Conservation (phyloP, 2,113 vertebrate genomes). For the Oryzias javanicus region DNA sequence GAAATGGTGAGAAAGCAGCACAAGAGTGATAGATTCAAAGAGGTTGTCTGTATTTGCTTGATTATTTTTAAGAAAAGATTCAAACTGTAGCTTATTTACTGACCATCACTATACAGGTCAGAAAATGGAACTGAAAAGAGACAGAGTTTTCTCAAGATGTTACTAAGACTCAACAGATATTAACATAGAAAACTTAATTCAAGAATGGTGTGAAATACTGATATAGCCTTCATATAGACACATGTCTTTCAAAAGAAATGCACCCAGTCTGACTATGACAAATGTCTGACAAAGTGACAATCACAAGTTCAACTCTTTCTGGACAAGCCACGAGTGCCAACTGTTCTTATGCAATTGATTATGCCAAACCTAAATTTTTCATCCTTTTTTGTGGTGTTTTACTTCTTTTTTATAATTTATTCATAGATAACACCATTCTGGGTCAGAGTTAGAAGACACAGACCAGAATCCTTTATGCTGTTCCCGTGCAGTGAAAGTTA, state of each 20-base stretch:
- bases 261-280: constrained; percentile 34
- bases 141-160: constrained; percentile 11
- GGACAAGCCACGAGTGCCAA: constrained; percentile 34
- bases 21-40: constrained; percentile 30
- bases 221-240: constrained; percentile 15
- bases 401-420: no score
- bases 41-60: constrained; percentile 34
- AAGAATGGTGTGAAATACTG: constrained; percentile 22
- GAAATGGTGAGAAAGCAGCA: constrained; percentile 31
- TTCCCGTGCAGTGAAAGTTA: constrained; percentile 58
- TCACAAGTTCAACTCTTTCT: constrained; percentile 65
- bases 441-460: constrained; percentile 32
- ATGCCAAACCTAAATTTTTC: no score
- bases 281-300: constrained; percentile 45
- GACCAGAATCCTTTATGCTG: constrained; percentile 36
- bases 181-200: constrained; percentile 21
- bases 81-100: constrained; percentile 13
- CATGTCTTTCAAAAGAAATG: constrained; percentile 31
- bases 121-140: constrained; percentile 11
- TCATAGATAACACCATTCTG: constrained; percentile 1
- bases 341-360: no score
- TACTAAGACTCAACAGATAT: constrained; percentile 7
- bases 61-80: constrained; percentile 51
- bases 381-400: no score
- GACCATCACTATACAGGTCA: constrained; percentile 33